phyloP scores from a whole-genome alignment of 1,140 invertebrate species.

The Monomorium pharaonis region DNA sequence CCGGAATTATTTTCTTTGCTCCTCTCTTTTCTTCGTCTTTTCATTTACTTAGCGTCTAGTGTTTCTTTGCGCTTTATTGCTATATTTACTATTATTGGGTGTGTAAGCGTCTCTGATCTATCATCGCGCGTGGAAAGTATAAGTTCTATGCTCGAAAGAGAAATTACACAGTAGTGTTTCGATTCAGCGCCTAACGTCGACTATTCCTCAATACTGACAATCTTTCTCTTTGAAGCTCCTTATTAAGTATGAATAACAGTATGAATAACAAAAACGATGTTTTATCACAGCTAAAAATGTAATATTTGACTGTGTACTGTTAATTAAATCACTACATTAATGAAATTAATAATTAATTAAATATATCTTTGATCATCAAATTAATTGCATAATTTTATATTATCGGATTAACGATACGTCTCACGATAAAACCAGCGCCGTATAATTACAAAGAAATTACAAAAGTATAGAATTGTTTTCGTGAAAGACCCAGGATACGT shows the following conservation, averaged over 20 bases:
- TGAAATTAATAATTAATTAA: not conserved
- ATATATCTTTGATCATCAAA: not conserved
- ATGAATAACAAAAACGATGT: not conserved
- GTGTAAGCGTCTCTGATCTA: conserved; percentile 13
- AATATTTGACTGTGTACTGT: not conserved
- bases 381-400: not conserved
- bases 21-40: not conserved
- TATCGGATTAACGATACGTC: not conserved
- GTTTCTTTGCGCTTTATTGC: not conserved
- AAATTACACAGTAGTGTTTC: not conserved
- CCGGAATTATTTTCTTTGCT: not conserved
- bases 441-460: not conserved
- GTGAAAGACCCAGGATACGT: not conserved
- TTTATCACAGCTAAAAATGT: not conserved
- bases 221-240: not conserved
- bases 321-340: not conserved
- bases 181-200: not conserved
- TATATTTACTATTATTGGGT: not conserved
- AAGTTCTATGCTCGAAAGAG: conserved; percentile 7
- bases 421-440: not conserved
- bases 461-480: conserved; percentile 5
- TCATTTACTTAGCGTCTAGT: not conserved
- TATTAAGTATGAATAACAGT: not conserved
- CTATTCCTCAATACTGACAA: not conserved
- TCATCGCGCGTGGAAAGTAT: conserved; percentile 21